Evolutionary conservation across 1,140 invertebrate genomes (phyloP), one percentile per base, ranked within the genome.

Genomic region (Apis florea): DNA sequence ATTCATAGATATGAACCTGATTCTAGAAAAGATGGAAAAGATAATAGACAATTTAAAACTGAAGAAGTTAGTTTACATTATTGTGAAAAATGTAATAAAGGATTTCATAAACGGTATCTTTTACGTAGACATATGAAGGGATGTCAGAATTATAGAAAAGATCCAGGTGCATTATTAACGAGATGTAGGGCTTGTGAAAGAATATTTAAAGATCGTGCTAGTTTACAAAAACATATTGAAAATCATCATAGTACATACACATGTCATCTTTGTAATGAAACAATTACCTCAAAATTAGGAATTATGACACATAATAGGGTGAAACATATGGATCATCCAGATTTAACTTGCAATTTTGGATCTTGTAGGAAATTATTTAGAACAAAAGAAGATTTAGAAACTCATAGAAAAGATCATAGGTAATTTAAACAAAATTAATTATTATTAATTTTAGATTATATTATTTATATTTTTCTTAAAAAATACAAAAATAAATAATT

Each of bases 261-360:
- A 0, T 95, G 94, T 75, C 94, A 95, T 68, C 91, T 95, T 15
- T 95, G 95, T 85, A 92, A 93, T 15, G 94, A 95, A 81, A 94
- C 94, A 2, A 93, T 93, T 47, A 93, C 92, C 0, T 94, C 94
- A 6, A 95, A 95, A 84, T 93, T 95, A 21, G 95, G 95, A 21
- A 95, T 95, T 47, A 94, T 95, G 90, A 94, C 94, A 0, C 95
- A 96, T 80, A 95, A 95, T 77, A 93, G 94, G 24, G 93, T 95
- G 49, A 92, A 94, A 13, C 95, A 96, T 85, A 94, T 94, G 85
- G 90, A 94, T 49, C 94, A 95, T 88, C 94, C 94, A 8, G 93
- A 95, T 83, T 89, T 95, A 61, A 93, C 93, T 40, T 94, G 94
- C 83, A 92, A 93, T 56, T 73, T 92, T 17, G 84, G 79, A 3